phyloP scores from a whole-genome alignment of 2,888 invertebrate species.

The Itoplectis maculator region DNA sequence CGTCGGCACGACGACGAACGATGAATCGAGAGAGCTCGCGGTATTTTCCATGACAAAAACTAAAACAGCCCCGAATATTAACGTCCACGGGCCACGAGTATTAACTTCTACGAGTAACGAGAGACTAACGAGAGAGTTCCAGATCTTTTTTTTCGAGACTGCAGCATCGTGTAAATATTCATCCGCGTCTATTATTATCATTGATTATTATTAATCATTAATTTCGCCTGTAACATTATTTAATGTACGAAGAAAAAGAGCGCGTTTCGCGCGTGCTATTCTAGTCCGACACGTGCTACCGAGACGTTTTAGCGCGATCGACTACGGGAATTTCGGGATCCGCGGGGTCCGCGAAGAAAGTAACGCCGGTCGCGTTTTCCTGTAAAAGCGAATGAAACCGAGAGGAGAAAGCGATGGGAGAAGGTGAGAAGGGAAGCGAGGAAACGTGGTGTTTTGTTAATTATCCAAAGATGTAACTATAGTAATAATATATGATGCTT shows the following conservation, averaged over 20 bases:
- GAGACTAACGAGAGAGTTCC: conserved; percentile 55
- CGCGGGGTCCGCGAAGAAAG: conserved; percentile 7
- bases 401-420: conserved; percentile 24
- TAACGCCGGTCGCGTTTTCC: conserved; percentile 43
- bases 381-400: conserved; percentile 11
- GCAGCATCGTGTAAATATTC: conserved; percentile 63
- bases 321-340: conserved; percentile 41
- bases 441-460: conserved; percentile 74
- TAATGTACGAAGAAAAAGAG: conserved; percentile 28
- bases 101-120: conserved; percentile 42
- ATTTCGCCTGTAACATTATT: conserved; percentile 58
- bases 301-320: conserved; percentile 53
- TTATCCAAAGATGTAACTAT: conserved; percentile 81
- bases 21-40: conserved; percentile 6
- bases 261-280: conserved; percentile 69
- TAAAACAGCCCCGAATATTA: conserved; percentile 37
- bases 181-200: conserved; percentile 45
- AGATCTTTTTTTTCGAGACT: conserved; percentile 57
- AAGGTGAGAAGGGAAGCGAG: conserved; percentile 60
- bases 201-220: conserved; percentile 29
- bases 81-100: conserved; percentile 49
- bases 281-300: conserved; percentile 75
- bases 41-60: conserved; percentile 62
- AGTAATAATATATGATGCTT: conserved; percentile 73
- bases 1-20: neutral